phyloP scores from a whole-genome alignment of 2,888 invertebrate species.

The Opisthograptis luteolata region DNA sequence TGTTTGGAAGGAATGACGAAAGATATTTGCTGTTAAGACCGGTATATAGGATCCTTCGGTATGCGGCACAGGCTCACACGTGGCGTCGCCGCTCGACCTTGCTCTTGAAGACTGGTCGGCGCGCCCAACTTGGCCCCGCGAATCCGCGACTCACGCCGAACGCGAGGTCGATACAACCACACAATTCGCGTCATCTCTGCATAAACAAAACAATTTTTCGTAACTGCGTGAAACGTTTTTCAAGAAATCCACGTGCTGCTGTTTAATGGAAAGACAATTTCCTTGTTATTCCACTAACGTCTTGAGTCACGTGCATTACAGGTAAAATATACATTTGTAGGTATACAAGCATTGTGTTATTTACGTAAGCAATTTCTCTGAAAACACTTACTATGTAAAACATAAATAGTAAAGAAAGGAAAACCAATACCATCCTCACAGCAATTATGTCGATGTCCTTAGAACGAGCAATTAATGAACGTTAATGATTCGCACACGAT shows the following conservation, averaged over 20 bases:
- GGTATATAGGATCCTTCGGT: constrained; percentile 1
- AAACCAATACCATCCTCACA: neutral
- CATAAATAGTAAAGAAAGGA: neutral
- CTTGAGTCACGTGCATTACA: neutral
- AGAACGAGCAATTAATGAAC: constrained; percentile 5
- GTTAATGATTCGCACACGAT: constrained; percentile 8
- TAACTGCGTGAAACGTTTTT: constrained; percentile 4
- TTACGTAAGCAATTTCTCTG: neutral
- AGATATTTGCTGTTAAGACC: neutral
- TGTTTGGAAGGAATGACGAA: neutral
- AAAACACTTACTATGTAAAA: neutral
- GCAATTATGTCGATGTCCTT: neutral
- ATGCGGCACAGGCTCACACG: constrained; percentile 25
- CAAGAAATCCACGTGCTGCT: neutral
- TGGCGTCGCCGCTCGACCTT: constrained; percentile 56
- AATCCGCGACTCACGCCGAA: constrained; percentile 30
- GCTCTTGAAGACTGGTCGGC: constrained; percentile 71
- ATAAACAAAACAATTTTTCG: constrained; percentile 8
- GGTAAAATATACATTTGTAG: neutral
- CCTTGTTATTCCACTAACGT: constrained; percentile 1
- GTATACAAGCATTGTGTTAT: neutral
- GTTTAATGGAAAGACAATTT: constrained; percentile 1
- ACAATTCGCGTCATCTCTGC: constrained; percentile 9
- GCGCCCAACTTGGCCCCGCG: constrained; percentile 69
- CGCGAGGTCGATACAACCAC: constrained; percentile 9